Evolutionary conservation across 1,140 invertebrate species (phyloP), one percentile per base, ranked within the genome.

Genomic region (Acromyrmex charruanus): DNA sequence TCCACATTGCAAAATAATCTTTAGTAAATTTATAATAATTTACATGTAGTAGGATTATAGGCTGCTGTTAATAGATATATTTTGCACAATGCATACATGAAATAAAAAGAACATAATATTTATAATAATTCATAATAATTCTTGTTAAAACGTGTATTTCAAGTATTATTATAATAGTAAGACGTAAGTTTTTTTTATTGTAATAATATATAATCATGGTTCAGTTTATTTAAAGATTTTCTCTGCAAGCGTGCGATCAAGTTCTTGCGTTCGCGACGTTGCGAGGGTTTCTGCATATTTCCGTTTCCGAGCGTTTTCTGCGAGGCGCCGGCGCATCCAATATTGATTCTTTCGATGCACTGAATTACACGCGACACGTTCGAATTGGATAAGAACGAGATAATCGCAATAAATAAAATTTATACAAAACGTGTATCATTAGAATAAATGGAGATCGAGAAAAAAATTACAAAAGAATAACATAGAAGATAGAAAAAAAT

Each of bases 321-420:
- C 55, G 80, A 74, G 39, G 80, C 80, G 80, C 80, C 80, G 69
- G 77, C 77, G 85, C 77, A 81, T 71, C 18, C 61, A 59, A 53
- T 87, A 87, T 87, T 74, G 86, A 87, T 87, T 87, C 25, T 25
- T 58, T 35, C 18, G 49, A 68, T 68, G 21, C 28, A 58, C 59
- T n/a, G 49, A 75, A 77, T 85, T 85, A 28, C 44, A 86, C 77
- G 71, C 63, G 16, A 58, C 81, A 49, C 10, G 69, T 44, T 10
- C 28, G 21, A 68, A 87, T 35, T 69, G n/a, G 51, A 31, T 0
- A 28, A 63, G 25, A 7, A 39, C 1, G 5, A 63, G 28, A 35
- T 81, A 44, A 58, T 79, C 5, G 31, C 65, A 21, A 68, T 25
- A 49, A 21, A 25, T 53, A 77, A 21, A 14, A 51, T 49, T 18